These are phyloP conservation scores for Acyrthosiphon pisum DNA, from an alignment of 1,140 invertebrate species.

Conservation along the genomic window DNA sequence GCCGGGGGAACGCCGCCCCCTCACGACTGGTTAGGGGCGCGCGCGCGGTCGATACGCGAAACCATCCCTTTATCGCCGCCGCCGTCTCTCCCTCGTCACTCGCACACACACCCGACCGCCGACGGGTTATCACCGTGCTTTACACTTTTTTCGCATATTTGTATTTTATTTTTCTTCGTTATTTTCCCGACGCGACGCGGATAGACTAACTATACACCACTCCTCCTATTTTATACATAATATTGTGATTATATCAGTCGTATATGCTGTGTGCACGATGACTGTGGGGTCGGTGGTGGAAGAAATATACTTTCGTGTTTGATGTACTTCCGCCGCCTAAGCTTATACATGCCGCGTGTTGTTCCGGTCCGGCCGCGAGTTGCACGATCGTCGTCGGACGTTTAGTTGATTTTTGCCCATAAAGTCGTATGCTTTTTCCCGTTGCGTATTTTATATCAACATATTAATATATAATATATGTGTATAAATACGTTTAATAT, in stretches of 20 bases:
- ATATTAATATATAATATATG: background rate
- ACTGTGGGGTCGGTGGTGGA: background rate
- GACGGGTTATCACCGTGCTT: conserved; percentile 1
- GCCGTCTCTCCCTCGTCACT: background rate
- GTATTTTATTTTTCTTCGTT: background rate
- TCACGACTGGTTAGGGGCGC: background rate
- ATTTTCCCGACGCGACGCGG: background rate
- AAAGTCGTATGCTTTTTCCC: background rate
- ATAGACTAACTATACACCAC: background rate
- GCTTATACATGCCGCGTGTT: background rate
- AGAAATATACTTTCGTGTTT: background rate
- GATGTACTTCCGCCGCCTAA: background rate
- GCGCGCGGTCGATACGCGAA: conserved; percentile 45
- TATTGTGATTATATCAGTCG: background rate
- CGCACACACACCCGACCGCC: background rate
- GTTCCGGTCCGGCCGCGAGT: background rate
- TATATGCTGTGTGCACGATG: background rate
- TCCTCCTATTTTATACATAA: background rate
- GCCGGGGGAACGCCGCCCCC: background rate
- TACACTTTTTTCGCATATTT: background rate
- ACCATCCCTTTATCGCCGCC: conserved; percentile 17
- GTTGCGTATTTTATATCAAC: background rate
- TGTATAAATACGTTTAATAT: background rate
- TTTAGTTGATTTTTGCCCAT: background rate
- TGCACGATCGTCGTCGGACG: background rate